Percentiles rank a stretch among this genome's conserved stretches.
Evolutionary conservation across 64 coral and sea anemone genomes (phyloP).

Genomic region (Stichodactyla mertensii): DNA sequence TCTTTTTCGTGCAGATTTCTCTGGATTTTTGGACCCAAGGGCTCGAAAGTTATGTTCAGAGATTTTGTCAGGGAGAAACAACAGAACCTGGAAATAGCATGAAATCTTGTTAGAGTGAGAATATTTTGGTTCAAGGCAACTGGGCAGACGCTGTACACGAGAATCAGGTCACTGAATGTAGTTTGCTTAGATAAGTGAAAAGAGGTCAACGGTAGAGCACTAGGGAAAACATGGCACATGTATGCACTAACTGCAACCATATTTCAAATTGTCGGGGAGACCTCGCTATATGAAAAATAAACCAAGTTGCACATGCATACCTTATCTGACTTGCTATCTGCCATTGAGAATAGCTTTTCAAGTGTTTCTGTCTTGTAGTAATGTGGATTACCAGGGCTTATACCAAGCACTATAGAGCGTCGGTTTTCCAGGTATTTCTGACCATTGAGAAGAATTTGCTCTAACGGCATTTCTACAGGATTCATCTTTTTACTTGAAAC

Average conservation of each 20-base stretch:
- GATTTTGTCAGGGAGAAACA: constrained; percentile 76
- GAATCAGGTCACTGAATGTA: no score
- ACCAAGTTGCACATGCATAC: constrained; percentile 10
- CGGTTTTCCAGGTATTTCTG: constrained; percentile 30
- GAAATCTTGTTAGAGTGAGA: background rate
- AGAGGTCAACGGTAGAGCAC: no score
- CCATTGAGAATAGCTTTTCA: constrained; percentile 40
- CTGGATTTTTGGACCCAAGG: constrained; percentile 69
- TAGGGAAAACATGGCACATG: no score
- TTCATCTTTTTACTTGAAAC: background rate
- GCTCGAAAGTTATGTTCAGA: constrained; percentile 64
- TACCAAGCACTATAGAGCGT: constrained; percentile 46
- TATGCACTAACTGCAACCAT: no score
- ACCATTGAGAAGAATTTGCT: constrained; percentile 31
- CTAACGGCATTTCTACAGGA: background rate
- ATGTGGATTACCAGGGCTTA: constrained; percentile 78
- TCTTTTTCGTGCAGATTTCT: constrained; percentile 67
- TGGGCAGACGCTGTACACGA: no score
- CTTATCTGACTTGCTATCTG: constrained; percentile 39
- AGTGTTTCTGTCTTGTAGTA: constrained; percentile 60
- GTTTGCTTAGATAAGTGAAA: no score
- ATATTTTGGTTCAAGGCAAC: no score
- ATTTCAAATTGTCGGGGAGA: no score
- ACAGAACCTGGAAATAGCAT: constrained; percentile 26
- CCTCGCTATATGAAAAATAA: background rate